Conservation (phyloP, 2,113 vertebrate genomes). For the Nannobrachium achirus region DNA sequence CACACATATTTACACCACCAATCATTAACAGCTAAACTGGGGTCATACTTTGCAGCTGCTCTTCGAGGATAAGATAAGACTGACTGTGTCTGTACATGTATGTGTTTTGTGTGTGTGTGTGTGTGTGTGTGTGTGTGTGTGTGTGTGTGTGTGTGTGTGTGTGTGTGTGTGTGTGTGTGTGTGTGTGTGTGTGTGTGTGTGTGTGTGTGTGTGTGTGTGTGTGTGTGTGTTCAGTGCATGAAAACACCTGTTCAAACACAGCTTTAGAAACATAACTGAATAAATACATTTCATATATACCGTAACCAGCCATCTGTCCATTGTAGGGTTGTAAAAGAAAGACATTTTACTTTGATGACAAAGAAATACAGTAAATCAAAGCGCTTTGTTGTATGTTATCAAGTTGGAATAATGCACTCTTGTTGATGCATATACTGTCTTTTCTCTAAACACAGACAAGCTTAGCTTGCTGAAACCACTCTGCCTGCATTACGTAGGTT, state of each 20-base stretch:
- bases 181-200: constrained; percentile 42
- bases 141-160: constrained; percentile 33
- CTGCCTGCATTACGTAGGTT: too few species aligned
- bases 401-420: constrained; percentile 19
- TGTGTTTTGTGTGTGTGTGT: constrained; percentile 47
- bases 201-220: not conserved
- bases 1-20: constrained; percentile 42
- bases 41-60: constrained; percentile 78
- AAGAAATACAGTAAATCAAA: constrained; percentile 62
- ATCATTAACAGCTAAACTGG: constrained; percentile 78
- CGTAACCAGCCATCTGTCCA: constrained; percentile 70
- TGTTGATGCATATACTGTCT: not conserved
- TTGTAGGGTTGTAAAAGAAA: constrained; percentile 59
- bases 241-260: constrained; percentile 82
- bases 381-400: constrained; percentile 23
- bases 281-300: constrained; percentile 79
- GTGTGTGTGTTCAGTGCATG: constrained; percentile 52
- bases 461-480: not conserved
- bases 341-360: constrained; percentile 59
- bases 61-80: constrained; percentile 82
- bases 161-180: constrained; percentile 41
- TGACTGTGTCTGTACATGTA: constrained; percentile 39
- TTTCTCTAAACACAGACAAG: not conserved
- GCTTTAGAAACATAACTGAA: constrained; percentile 73
- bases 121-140: constrained; percentile 7